These are phyloP conservation scores for Aquatica leii DNA, from an alignment of 2,888 invertebrate genomes.

Conservation along the genomic window DNA sequence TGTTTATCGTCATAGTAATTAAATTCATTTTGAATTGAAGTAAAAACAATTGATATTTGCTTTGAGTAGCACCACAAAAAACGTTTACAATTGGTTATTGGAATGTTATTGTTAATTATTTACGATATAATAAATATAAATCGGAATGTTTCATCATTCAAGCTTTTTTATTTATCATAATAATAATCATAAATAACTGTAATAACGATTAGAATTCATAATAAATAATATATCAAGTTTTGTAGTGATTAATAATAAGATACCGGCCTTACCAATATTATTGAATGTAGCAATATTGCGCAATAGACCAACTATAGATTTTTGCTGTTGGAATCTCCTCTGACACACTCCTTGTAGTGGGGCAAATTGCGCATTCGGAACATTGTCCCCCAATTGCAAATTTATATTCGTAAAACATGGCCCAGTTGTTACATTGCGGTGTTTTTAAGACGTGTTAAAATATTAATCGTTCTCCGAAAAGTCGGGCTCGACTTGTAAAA, in stretches of 20 bases:
- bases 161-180: too few relatives aligned
- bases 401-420: constrained; percentile 24
- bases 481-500: not conserved
- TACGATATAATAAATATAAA: too few relatives aligned
- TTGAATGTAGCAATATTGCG: constrained; percentile 39
- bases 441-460: constrained; percentile 5
- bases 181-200: too few relatives aligned
- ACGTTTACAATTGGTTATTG: too few relatives aligned
- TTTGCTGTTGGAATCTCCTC: constrained; percentile 41
- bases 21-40: too few relatives aligned
- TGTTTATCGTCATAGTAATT: too few relatives aligned
- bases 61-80: too few relatives aligned
- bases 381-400: constrained; percentile 43
- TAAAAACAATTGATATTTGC: too few relatives aligned
- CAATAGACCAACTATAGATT: constrained; percentile 44
- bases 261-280: constrained; percentile 6
- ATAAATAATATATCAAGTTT: too few relatives aligned
- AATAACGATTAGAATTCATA: too few relatives aligned
- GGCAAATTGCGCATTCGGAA: constrained; percentile 60
- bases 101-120: too few relatives aligned
- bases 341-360: constrained; percentile 45
- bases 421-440: constrained; percentile 6
- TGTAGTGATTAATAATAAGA: not conserved
- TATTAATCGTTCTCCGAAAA: constrained; percentile 15
- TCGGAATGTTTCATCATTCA: too few relatives aligned